phyloP scores from a whole-genome alignment of 2,797 vertebrate species.

The Takifugu ocellatus region DNA sequence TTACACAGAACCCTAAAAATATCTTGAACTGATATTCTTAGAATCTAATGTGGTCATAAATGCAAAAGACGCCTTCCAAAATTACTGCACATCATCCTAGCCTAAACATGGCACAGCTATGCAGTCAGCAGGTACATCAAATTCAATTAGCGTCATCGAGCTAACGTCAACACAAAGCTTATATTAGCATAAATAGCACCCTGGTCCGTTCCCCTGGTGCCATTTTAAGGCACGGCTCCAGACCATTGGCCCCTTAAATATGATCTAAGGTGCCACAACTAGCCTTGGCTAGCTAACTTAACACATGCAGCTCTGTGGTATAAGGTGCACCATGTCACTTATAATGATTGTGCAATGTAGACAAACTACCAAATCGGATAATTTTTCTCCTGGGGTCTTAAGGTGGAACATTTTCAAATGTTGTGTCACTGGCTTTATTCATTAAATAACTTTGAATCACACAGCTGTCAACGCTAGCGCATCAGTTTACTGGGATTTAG shows the following conservation, averaged over 20 bases:
- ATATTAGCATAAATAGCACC: neutral
- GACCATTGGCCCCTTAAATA: neutral
- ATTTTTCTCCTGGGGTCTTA: no score
- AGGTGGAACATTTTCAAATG: neutral
- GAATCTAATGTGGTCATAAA: neutral
- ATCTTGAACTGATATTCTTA: neutral
- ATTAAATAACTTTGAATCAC: slow-evolving; percentile 42
- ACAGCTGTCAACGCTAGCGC: slow-evolving; percentile 59
- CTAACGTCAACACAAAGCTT: neutral
- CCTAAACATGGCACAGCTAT: neutral
- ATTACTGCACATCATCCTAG: slow-evolving; percentile 39
- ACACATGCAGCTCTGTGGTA: slow-evolving; percentile 42
- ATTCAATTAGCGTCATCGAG: neutral
- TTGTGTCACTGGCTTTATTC: slow-evolving; percentile 25
- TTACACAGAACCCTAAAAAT: no score
- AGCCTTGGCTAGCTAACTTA: slow-evolving; percentile 56
- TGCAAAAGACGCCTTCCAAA: slow-evolving; percentile 11
- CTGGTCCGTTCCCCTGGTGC: fast-evolving
- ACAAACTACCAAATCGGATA: no score
- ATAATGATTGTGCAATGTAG: neutral
- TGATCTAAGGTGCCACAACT: slow-evolving; percentile 32
- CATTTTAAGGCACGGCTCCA: slow-evolving; percentile 1
- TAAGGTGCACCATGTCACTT: neutral
- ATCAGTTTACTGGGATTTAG: slow-evolving; percentile 29
- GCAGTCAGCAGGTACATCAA: neutral